Evolutionary conservation across 2,113 vertebrate species (phyloP).

Genomic region (Rattus norvegicus): DNA sequence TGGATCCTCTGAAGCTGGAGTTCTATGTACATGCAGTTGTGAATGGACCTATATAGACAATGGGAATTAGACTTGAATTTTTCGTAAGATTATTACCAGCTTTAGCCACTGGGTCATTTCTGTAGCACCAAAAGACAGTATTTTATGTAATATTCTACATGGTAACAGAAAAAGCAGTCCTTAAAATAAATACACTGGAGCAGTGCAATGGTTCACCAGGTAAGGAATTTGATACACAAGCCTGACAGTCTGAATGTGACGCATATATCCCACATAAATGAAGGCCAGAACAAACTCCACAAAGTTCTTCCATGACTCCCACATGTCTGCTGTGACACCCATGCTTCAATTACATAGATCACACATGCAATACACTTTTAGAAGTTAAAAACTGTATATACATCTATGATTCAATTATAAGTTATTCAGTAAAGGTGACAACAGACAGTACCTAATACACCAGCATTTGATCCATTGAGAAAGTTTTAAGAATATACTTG

Average conservation of each 20-base stretch:
- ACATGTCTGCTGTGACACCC: neutral
- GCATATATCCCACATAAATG: neutral
- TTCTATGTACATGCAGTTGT: neutral
- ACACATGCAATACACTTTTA: neutral
- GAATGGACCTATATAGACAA: neutral
- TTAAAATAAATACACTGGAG: neutral
- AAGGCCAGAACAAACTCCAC: neutral
- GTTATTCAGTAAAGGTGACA: neutral
- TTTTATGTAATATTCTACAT: neutral
- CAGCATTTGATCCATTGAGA: neutral
- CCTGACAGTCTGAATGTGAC: too few relatives aligned
- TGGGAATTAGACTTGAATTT: neutral
- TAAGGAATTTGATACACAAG: neutral
- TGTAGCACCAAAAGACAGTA: neutral
- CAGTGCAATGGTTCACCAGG: neutral
- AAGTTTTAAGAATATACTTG: slow-evolving; percentile 43
- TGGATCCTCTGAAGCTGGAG: neutral
- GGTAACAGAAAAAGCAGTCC: neutral
- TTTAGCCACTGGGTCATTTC: neutral
- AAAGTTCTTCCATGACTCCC: neutral
- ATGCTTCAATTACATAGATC: neutral
- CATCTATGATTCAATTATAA: neutral
- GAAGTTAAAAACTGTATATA: neutral
- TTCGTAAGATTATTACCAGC: neutral
- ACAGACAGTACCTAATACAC: neutral